Percentiles rank a stretch among this genome's conserved stretches.
These are phyloP conservation scores for Tenthredo notha DNA, from an alignment of 2,888 invertebrate species.

Conservation along the genomic window DNA sequence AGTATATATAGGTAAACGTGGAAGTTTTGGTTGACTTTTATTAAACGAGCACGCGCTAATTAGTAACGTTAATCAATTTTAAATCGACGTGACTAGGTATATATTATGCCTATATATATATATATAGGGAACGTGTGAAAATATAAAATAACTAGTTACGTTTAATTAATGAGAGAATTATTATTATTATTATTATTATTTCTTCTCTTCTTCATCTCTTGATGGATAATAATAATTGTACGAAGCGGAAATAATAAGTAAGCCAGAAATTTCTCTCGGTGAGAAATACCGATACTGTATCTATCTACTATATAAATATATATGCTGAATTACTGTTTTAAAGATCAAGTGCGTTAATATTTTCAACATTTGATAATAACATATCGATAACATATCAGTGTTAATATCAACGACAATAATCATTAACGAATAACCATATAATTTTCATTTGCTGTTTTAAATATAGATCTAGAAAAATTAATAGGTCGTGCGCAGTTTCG, in stretches of 20 bases:
- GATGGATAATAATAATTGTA: neutral
- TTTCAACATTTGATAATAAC: neutral
- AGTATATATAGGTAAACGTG: neutral
- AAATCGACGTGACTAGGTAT: neutral
- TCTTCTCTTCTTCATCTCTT: neutral
- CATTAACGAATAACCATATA: neutral
- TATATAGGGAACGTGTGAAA: constrained; percentile 20
- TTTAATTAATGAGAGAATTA: constrained; percentile 11
- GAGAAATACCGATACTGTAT: neutral
- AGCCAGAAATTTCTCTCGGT: neutral
- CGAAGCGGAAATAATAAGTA: neutral
- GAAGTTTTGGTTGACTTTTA: neutral
- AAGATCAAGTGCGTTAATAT: neutral
- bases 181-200: no score
- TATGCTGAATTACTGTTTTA: neutral
- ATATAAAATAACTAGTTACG: constrained; percentile 8
- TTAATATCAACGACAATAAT: neutral
- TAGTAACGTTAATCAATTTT: neutral
- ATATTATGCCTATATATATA: no score
- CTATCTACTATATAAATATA: neutral
- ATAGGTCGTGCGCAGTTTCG: constrained; percentile 4
- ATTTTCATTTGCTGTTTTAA: neutral
- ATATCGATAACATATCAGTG: neutral
- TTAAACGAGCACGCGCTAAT: neutral
- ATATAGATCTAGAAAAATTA: neutral